phyloP scores from a whole-genome alignment of 2,113 vertebrate genomes.

The Cololabis saira region DNA sequence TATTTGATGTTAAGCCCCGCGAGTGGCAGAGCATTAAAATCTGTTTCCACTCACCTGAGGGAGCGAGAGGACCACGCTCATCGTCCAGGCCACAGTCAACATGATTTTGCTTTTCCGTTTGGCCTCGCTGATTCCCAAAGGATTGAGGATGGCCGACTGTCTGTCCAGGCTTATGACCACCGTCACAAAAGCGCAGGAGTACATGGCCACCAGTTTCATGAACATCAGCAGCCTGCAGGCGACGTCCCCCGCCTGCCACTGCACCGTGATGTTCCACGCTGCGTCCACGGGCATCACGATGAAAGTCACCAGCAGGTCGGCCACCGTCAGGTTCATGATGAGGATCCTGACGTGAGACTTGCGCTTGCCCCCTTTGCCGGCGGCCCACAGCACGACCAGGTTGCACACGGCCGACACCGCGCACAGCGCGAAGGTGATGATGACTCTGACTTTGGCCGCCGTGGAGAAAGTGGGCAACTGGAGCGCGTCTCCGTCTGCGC shows the following conservation, averaged over 20 bases:
- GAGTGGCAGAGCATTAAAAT: neutral
- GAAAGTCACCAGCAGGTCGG: constrained; percentile 87
- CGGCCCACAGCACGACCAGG: constrained; percentile 80
- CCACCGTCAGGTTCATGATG: constrained; percentile 85
- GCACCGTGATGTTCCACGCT: constrained; percentile 88
- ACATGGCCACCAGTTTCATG: constrained; percentile 89
- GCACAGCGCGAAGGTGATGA: constrained; percentile 84
- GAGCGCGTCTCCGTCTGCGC: constrained; percentile 51
- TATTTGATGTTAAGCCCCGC: neutral
- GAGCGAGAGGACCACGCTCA: constrained; percentile 82
- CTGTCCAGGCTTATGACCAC: constrained; percentile 89
- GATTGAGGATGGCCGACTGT: constrained; percentile 86
- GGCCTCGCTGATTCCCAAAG: constrained; percentile 83
- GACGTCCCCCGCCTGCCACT: constrained; percentile 86
- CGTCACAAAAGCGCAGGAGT: constrained; percentile 87
- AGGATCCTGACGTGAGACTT: constrained; percentile 85
- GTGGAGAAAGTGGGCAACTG: constrained; percentile 88
- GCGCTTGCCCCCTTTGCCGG: constrained; percentile 74
- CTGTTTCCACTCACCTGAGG: constrained; percentile 82
- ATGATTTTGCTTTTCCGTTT: constrained; percentile 84
- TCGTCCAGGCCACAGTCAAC: constrained; percentile 84
- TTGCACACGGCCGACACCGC: constrained; percentile 82
- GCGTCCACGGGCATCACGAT: constrained; percentile 90
- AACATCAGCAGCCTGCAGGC: constrained; percentile 89
- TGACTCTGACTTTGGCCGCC: constrained; percentile 85